Evolutionary conservation across 2,888 invertebrate genomes (phyloP).

Genomic region (Clivina fossor): DNA sequence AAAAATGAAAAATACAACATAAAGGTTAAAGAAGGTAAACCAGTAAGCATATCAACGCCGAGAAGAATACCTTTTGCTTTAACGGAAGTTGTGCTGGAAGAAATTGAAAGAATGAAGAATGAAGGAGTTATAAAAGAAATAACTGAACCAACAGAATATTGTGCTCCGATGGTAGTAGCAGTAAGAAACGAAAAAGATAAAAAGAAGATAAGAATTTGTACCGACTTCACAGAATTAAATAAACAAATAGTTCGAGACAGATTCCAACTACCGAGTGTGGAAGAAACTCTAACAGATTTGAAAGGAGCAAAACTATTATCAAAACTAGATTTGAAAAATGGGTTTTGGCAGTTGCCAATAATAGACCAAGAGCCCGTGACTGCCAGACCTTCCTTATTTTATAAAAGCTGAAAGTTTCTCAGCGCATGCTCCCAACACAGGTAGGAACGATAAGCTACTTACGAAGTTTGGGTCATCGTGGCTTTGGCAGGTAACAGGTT

Average conservation of each 20-base stretch:
- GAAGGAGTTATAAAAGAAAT: conserved; percentile 26
- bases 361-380: too few species aligned
- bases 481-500: too few species aligned
- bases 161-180: conserved; percentile 46
- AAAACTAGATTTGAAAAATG: conserved; percentile 4
- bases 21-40: conserved; percentile 38
- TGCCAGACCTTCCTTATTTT: too few species aligned
- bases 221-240: conserved; percentile 44
- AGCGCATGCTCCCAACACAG: too few species aligned
- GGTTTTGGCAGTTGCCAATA: conserved; percentile 7
- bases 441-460: too few species aligned
- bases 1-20: conserved; percentile 40
- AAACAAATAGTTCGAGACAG: conserved; percentile 8
- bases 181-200: conserved; percentile 37
- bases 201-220: conserved; percentile 41
- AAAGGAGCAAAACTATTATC: conserved; percentile 10
- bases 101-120: conserved; percentile 43
- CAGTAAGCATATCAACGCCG: conserved; percentile 43
- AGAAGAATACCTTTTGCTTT: conserved; percentile 45
- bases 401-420: too few species aligned
- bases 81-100: conserved; percentile 42
- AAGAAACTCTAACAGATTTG: conserved; percentile 10
- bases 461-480: too few species aligned
- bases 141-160: conserved; percentile 45
- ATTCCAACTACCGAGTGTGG: conserved; percentile 1